Conservation (phyloP, 2,797 vertebrate species). For the Sternarchorhynchus goeldii region DNA sequence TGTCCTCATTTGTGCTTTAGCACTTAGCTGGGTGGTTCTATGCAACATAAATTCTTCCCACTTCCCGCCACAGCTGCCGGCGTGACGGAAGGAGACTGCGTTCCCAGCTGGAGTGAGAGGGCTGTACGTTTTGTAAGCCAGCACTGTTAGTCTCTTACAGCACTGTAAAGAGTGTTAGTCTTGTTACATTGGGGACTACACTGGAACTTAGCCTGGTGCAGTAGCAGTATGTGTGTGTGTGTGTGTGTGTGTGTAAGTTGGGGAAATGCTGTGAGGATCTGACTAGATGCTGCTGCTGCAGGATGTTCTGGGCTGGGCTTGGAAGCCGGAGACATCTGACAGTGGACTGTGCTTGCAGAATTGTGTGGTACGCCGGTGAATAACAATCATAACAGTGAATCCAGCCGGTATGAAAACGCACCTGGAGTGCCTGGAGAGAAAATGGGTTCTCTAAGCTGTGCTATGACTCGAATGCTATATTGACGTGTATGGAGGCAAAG, state of each 20-base stretch:
- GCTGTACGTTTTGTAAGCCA: not conserved
- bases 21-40: not conserved
- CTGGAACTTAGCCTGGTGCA: not conserved
- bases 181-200: not conserved
- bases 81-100: not conserved
- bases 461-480: slow-evolving; percentile 6
- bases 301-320: not conserved
- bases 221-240: not conserved
- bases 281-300: not conserved
- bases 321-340: not conserved
- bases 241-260: not conserved
- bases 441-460: not conserved
- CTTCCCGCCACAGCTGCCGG: not conserved
- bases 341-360: not conserved
- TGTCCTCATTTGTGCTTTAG: too few species aligned
- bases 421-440: not conserved
- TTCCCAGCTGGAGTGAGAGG: not conserved
- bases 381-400: not conserved
- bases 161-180: not conserved
- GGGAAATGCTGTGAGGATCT: not conserved
- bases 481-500: not conserved
- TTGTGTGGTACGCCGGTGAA: not conserved
- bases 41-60: not conserved
- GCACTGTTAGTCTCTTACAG: too few species aligned
- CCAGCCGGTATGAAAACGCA: not conserved